phyloP scores from a whole-genome alignment of 2,797 vertebrate genomes.

The Anomalospiza imberbis region DNA sequence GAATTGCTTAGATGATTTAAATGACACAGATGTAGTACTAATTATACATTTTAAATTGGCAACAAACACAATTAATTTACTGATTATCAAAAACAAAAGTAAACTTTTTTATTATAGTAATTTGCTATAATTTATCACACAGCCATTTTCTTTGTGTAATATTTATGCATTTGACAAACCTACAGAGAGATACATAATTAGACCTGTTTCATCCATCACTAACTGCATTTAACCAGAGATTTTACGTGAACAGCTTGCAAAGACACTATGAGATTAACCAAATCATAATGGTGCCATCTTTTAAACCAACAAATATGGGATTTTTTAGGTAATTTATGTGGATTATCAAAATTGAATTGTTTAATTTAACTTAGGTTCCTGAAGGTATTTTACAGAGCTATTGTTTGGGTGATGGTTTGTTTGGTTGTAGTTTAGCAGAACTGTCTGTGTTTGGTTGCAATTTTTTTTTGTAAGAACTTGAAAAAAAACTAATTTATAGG shows the following conservation, averaged over 20 bases:
- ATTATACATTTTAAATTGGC: constrained; percentile 58
- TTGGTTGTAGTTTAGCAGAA: background rate
- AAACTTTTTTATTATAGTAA: constrained; percentile 63
- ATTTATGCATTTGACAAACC: constrained; percentile 37
- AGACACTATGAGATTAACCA: background rate
- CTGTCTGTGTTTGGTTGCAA: background rate
- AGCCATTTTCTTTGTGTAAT: constrained; percentile 19
- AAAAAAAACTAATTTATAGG: background rate
- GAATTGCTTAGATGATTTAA: constrained; percentile 56
- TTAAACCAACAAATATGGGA: background rate
- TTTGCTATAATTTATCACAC: constrained; percentile 42
- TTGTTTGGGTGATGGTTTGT: background rate
- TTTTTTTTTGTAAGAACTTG: background rate
- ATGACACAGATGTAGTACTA: constrained; percentile 58
- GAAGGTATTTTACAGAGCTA: background rate
- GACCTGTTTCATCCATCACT: constrained; percentile 56
- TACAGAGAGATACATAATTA: constrained; percentile 57
- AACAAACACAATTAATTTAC: constrained; percentile 54
- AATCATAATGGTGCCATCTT: background rate
- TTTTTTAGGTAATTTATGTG: background rate
- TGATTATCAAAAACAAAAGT: constrained; percentile 65
- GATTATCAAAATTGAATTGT: background rate
- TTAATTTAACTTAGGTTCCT: background rate
- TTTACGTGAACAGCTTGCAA: constrained; percentile 21
- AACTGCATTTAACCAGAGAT: constrained; percentile 44